Evolutionary conservation across 2,113 vertebrate species (phyloP).

Genomic region (Andinoacara biseriatus): DNA sequence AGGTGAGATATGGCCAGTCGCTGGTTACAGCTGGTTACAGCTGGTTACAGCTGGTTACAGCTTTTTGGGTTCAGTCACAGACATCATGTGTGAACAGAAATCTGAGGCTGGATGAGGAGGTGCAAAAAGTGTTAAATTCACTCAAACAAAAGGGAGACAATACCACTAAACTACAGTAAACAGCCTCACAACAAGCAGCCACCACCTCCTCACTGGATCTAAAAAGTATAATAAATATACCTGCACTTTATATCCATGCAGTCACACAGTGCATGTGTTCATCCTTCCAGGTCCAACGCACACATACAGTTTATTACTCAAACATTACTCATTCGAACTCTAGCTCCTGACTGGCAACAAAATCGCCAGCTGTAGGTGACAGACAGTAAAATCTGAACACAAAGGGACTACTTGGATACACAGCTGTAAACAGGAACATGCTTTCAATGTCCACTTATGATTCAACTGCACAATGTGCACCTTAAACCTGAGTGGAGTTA

Average conservation of each 20-base stretch:
- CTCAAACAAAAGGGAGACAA: background rate
- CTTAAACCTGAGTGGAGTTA: background rate
- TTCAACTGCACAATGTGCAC: background rate
- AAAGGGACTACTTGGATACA: background rate
- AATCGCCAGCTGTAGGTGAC: too few species aligned
- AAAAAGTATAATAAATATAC: too few species aligned
- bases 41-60: background rate
- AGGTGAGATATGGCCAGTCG: conserved; percentile 60
- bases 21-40: background rate
- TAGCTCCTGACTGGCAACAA: too few species aligned
- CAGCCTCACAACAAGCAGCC: background rate
- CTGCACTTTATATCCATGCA: too few species aligned
- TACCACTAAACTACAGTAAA: background rate
- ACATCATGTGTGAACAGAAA: background rate
- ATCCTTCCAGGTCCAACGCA: too few species aligned
- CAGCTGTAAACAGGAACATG: accelerated
- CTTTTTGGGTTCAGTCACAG: background rate
- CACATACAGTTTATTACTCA: too few species aligned
- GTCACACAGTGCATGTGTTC: too few species aligned
- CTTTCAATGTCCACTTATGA: background rate
- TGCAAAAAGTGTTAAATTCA: background rate
- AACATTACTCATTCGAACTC: too few species aligned
- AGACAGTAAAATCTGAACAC: background rate
- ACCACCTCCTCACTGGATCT: background rate
- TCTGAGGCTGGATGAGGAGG: accelerated